phyloP scores from a whole-genome alignment of 2,888 invertebrate species.

The Nephrotoma flavescens region DNA sequence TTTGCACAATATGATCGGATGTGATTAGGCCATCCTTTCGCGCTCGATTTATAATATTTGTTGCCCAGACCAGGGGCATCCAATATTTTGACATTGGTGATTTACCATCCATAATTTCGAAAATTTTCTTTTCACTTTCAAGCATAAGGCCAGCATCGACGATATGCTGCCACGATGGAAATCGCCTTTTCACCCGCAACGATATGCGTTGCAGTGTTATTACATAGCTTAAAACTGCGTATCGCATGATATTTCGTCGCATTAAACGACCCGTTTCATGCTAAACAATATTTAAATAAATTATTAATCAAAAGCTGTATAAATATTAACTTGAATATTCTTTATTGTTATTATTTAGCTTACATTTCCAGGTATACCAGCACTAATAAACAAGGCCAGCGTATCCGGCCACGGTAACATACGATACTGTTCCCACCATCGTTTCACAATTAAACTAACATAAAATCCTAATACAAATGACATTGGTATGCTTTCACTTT shows the following conservation, averaged over 20 bases:
- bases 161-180: conserved; percentile 80
- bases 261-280: conserved; percentile 79
- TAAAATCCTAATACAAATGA: conserved; percentile 93
- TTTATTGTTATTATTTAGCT: neutral
- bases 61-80: conserved; percentile 90
- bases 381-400: conserved; percentile 78
- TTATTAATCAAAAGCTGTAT: neutral
- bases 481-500: conserved; percentile 84
- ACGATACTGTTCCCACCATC: conserved; percentile 95
- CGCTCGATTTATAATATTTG: conserved; percentile 78
- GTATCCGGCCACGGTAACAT: conserved; percentile 89
- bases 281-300: conserved; percentile 32
- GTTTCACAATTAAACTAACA: conserved; percentile 76
- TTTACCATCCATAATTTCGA: conserved; percentile 78
- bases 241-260: conserved; percentile 79
- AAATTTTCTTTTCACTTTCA: conserved; percentile 81
- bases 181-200: conserved; percentile 70
- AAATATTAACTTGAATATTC: neutral
- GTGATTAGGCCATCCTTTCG: conserved; percentile 70
- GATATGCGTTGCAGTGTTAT: conserved; percentile 80
- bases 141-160: conserved; percentile 84
- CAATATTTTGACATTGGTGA: conserved; percentile 85
- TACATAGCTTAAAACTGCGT: conserved; percentile 77
- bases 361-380: conserved; percentile 81
- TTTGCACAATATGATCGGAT: conserved; percentile 86